Percentiles rank a stretch among this genome's conserved stretches.
Evolutionary conservation across 1,140 invertebrate species (phyloP).

Genomic region (Trichogramma pretiosum): DNA sequence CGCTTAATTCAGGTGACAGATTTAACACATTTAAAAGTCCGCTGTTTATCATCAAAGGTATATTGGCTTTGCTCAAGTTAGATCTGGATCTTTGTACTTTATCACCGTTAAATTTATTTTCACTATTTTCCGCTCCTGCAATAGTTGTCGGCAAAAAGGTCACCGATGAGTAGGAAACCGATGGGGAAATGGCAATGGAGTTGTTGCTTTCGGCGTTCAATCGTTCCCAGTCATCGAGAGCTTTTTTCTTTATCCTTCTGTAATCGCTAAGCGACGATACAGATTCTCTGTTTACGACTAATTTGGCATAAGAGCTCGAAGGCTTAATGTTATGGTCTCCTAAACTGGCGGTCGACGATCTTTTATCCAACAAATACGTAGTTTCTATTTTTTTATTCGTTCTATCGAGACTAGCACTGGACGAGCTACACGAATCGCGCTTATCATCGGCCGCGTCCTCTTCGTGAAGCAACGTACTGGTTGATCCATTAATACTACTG

Average conservation of each 20-base stretch:
- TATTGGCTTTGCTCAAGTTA: slow-evolving; percentile 35
- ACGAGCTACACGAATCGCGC: slow-evolving; percentile 27
- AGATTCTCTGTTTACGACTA: slow-evolving; percentile 25
- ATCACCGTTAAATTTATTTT: slow-evolving; percentile 21
- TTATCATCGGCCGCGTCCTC: slow-evolving; percentile 16
- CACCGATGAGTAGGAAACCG: slow-evolving; percentile 12
- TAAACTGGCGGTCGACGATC: slow-evolving; percentile 28
- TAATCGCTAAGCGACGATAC: slow-evolving; percentile 34
- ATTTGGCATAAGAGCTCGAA: slow-evolving; percentile 11
- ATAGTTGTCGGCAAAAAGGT: no score
- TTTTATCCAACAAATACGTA: neutral
- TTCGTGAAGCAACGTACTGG: slow-evolving; percentile 1
- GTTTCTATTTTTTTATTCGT: slow-evolving; percentile 25
- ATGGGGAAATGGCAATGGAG: neutral
- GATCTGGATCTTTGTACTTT: slow-evolving; percentile 32
- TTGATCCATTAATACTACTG: slow-evolving; percentile 10
- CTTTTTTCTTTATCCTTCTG: slow-evolving; percentile 26
- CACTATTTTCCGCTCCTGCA: slow-evolving; percentile 4
- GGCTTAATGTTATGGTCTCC: slow-evolving; percentile 28
- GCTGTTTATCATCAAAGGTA: slow-evolving; percentile 40
- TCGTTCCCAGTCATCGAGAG: slow-evolving; percentile 21
- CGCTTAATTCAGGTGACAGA: slow-evolving; percentile 33
- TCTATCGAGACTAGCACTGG: slow-evolving; percentile 33
- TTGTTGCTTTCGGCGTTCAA: slow-evolving; percentile 18
- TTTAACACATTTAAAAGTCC: slow-evolving; percentile 36